These are phyloP conservation scores for Holothuria leucospilota DNA, from an alignment of 53 echinoderm and acorn worm species.

Conservation along the genomic window DNA sequence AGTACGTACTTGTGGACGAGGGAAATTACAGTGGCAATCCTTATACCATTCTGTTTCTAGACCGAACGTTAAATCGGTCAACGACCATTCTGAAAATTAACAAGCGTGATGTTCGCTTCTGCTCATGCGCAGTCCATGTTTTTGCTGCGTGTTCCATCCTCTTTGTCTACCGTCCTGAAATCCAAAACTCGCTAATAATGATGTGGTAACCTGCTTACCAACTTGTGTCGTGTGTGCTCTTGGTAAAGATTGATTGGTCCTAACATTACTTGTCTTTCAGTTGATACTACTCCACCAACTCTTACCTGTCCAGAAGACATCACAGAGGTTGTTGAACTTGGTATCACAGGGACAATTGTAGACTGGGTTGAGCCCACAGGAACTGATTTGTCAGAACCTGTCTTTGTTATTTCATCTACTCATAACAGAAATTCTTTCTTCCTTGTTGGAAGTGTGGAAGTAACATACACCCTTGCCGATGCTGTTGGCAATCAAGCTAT, in stretches of 20 bases:
- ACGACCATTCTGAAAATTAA: no score
- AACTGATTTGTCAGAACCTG: constrained; percentile 34
- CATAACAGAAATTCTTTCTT: neutral
- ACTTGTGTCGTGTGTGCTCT: no score
- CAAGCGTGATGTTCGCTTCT: no score
- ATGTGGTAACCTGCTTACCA: no score
- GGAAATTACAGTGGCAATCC: no score
- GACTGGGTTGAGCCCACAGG: constrained; percentile 36
- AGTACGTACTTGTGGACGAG: no score
- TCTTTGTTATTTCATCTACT: constrained; percentile 1
- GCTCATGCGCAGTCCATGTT: no score
- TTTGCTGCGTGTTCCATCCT: no score
- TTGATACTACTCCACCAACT: constrained; percentile 52
- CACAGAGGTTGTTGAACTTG: constrained; percentile 44
- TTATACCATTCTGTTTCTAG: no score
- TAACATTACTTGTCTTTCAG: neutral
- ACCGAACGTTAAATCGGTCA: no score
- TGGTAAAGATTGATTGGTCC: neutral
- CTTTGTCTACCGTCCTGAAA: no score
- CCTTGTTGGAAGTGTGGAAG: neutral
- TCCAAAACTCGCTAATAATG: no score
- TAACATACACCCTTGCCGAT: constrained; percentile 43
- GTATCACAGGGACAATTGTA: constrained; percentile 26
- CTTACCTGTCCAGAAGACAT: constrained; percentile 39
- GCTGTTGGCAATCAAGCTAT: constrained; percentile 30